Evolutionary conservation across 2,113 vertebrate genomes (phyloP), one percentile per base, ranked within the genome.

Genomic region (Cricetomys ansorgei): DNA sequence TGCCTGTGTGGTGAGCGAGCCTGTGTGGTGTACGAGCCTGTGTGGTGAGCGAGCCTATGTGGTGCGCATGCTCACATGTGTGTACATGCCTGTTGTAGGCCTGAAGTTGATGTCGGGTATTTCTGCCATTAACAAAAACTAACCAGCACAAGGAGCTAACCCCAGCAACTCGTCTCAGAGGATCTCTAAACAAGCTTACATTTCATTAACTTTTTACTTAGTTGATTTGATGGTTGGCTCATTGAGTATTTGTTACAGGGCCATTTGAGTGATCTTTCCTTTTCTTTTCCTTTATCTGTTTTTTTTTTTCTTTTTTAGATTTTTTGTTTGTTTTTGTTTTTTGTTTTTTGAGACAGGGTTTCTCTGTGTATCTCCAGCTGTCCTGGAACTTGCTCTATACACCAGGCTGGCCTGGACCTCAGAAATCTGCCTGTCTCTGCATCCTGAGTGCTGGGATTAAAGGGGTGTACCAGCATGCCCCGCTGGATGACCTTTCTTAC

Each of bases 101-200:
- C 31, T 57, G 50, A n/a, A n/a, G 53, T 7, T n/a, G 53, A 80
- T 57, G 34, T 15, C 77, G 13, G 34, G 19, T 79, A 50, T 11
- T 53, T 1, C 8, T 17, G 4, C 55, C 37, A 23, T 25, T 57
- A 23, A 57, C n/a, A 72, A 37, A 70, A 23, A 43, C n/a, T 21
- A 72, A 43, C 19, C 21, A n/a, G 34, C 7, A 7, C 34, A n/a
- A 23, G 21, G 8, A 40, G 15, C 65, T 3, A 0, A 13, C 19
- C 70, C 23, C 17, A 45, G 50, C 67, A 43, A 17, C 3, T 3
- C 55, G 69, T 69, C 83, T 55, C 62, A 0, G 21, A 87, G 31
- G 59, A 7, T 2, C 37, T 43, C 4, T 3, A 85, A 69, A 5
- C 53, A 64, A 40, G 53, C 2, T 6, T 29, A 2, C 21, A 3